Evolutionary conservation across 2,113 vertebrate species (phyloP).

Genomic region (Ardeotis arabs): DNA sequence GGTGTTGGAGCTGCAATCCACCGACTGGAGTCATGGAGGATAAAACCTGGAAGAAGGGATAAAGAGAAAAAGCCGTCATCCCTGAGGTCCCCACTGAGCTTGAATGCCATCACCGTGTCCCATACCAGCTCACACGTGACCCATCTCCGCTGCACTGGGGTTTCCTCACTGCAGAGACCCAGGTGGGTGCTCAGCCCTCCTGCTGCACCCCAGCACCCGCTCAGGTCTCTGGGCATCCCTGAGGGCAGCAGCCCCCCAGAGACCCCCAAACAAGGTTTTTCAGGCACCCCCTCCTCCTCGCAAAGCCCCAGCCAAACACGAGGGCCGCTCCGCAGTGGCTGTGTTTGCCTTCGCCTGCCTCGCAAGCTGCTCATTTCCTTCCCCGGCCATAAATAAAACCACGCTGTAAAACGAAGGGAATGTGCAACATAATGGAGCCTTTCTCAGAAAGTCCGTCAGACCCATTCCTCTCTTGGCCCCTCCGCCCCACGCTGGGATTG

Average conservation of each 20-base stretch:
- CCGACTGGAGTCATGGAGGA: neutral
- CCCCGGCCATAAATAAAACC: slow-evolving; percentile 27
- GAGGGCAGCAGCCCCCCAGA: neutral
- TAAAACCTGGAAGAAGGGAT: neutral
- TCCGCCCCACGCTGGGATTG: accelerated
- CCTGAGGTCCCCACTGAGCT: neutral
- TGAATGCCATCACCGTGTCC: neutral
- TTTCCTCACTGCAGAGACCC: neutral
- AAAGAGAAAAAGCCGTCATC: neutral
- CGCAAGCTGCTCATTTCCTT: slow-evolving; percentile 26
- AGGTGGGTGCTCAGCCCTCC: neutral
- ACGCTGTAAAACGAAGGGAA: slow-evolving; percentile 13
- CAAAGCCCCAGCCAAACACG: neutral
- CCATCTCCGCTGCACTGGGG: neutral
- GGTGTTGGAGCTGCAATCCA: neutral
- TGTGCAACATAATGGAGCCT: slow-evolving; percentile 42
- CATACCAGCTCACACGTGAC: neutral
- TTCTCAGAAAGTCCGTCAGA: neutral
- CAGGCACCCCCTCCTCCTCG: neutral
- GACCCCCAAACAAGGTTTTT: neutral
- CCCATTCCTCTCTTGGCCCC: neutral
- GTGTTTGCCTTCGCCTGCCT: slow-evolving; percentile 38
- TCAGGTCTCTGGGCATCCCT: neutral
- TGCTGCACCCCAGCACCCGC: neutral
- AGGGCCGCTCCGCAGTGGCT: neutral